Conservation (phyloP, 2,888 invertebrate species). For the Rhagium mordax region DNA sequence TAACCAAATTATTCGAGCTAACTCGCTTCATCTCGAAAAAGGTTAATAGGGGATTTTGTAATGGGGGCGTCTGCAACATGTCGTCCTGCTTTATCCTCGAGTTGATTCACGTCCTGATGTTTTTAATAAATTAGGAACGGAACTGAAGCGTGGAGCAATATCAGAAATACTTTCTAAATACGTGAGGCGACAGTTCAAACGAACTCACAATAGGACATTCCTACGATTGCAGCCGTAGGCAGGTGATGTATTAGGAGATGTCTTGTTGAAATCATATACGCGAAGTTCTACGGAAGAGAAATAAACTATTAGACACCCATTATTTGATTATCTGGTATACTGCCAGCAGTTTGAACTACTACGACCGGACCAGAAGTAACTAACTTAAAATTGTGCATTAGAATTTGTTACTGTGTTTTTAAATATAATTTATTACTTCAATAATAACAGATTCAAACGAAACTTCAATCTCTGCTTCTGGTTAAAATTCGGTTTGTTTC, state of each 20-base stretch:
- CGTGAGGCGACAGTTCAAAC: background rate
- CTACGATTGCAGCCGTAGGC: background rate
- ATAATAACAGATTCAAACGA: no score
- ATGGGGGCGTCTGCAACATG: background rate
- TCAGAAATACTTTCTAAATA: background rate
- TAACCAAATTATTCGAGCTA: background rate
- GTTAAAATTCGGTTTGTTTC: background rate
- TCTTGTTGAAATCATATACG: no score
- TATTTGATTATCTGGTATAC: no score
- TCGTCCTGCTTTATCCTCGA: constrained; percentile 7
- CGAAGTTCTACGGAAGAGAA: background rate
- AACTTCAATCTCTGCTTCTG: background rate
- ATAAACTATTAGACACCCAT: no score
- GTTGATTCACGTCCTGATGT: constrained; percentile 18
- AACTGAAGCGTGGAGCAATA: background rate
- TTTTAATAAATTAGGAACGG: constrained; percentile 23
- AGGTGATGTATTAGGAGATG: background rate
- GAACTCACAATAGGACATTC: background rate
- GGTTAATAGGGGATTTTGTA: background rate
- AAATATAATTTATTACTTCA: no score
- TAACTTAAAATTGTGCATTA: no score
- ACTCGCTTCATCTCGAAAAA: background rate
- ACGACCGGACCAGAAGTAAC: no score
- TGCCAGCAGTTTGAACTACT: no score
- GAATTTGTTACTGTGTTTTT: no score